phyloP scores from a whole-genome alignment of 2,888 invertebrate genomes.

The Aporophyla nigra region DNA sequence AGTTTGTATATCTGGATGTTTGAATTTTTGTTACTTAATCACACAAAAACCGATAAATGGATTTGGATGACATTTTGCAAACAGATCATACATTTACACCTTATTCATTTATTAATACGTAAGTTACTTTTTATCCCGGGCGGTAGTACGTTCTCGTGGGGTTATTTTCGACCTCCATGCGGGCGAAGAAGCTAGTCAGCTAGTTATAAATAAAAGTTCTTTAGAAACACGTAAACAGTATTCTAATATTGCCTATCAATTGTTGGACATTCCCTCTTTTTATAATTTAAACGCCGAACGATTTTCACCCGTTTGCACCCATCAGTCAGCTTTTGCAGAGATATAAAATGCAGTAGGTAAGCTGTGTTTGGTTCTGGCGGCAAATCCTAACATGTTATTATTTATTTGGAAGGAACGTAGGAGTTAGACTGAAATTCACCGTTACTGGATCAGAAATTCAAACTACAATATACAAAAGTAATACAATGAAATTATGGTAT shows the following conservation, averaged over 20 bases:
- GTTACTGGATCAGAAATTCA: constrained; percentile 31
- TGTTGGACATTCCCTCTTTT: neutral
- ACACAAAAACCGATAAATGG: too few species aligned
- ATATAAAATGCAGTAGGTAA: too few species aligned
- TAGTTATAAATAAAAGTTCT: neutral
- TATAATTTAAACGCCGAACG: neutral
- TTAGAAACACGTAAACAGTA: neutral
- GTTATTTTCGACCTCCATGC: too few species aligned
- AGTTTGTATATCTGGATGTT: too few species aligned
- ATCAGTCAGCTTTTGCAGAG: neutral
- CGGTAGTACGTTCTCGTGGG: too few species aligned
- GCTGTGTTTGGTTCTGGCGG: neutral
- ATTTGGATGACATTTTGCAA: too few species aligned
- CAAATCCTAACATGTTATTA: constrained; percentile 11
- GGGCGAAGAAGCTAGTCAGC: too few species aligned
- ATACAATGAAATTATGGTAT: constrained; percentile 2
- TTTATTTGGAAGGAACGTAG: constrained; percentile 10
- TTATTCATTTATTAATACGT: too few species aligned
- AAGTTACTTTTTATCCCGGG: too few species aligned
- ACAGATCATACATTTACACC: too few species aligned
- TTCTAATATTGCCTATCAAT: neutral
- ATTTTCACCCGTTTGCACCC: neutral
- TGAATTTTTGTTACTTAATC: too few species aligned
- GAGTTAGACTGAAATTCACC: neutral
- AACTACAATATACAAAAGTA: neutral